Conservation (phyloP, 2,113 vertebrate species). For the Thamnophis sirtalis region DNA sequence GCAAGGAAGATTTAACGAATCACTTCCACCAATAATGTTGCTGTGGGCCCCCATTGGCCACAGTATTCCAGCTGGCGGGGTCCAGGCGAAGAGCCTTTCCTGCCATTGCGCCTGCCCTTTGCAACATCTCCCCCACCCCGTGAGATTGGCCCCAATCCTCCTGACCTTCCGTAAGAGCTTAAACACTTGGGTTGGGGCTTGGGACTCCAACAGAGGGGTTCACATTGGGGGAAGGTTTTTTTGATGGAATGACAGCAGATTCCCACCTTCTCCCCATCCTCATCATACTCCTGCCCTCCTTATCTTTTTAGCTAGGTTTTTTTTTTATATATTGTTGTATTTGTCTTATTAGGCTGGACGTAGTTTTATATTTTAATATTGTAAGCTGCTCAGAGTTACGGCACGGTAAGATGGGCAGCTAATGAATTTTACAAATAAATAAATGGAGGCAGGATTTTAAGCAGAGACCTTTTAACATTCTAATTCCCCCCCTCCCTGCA, state of each 20-base stretch:
- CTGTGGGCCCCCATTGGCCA: neutral
- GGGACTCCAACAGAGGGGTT: too few relatives aligned
- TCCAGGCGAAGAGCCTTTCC: neutral
- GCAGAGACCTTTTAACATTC: neutral
- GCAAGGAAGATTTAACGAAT: neutral
- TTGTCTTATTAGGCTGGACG: neutral
- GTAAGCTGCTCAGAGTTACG: neutral
- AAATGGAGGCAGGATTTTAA: neutral
- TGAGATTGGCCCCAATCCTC: too few relatives aligned
- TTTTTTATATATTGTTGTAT: neutral
- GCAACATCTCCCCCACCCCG: neutral
- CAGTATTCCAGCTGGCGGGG: neutral
- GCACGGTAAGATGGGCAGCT: neutral
- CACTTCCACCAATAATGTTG: neutral
- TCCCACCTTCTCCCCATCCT: neutral
- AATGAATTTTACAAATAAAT: neutral
- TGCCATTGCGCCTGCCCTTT: neutral
- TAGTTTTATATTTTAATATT: neutral
- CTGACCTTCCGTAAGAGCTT: too few relatives aligned
- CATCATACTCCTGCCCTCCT: neutral
- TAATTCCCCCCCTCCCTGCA: neutral
- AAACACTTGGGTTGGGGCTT: too few relatives aligned
- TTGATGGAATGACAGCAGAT: too few relatives aligned
- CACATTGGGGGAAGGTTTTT: too few relatives aligned
- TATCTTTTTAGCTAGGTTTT: neutral